Percentiles rank a stretch among this genome's conserved stretches.
These are phyloP conservation scores for Siniperca knerii DNA, from an alignment of 2,113 vertebrate species.

Conservation along the genomic window DNA sequence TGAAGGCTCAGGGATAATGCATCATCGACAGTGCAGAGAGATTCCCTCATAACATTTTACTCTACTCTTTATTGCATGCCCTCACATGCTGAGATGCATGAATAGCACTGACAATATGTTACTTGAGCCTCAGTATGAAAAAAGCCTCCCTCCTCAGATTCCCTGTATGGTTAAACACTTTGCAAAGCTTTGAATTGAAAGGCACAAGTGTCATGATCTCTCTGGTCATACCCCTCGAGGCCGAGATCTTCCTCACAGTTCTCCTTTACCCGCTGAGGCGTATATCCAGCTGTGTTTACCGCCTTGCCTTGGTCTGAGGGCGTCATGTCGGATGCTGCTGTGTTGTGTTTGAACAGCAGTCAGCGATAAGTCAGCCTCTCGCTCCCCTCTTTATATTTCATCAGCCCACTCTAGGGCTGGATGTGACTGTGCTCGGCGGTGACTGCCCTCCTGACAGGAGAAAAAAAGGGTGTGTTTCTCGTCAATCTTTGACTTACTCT, in stretches of 20 bases:
- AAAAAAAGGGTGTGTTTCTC: slow-evolving; percentile 56
- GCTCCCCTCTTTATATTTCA: slow-evolving; percentile 67
- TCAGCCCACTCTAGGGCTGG: slow-evolving; percentile 35
- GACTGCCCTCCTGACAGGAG: slow-evolving; percentile 23
- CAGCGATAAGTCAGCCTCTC: neutral
- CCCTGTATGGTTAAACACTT: slow-evolving; percentile 30
- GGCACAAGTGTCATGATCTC: neutral
- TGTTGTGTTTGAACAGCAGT: slow-evolving; percentile 56
- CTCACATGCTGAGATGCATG: slow-evolving; percentile 63
- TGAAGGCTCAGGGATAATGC: slow-evolving; percentile 73
- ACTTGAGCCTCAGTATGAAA: slow-evolving; percentile 64
- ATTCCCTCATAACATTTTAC: slow-evolving; percentile 49
- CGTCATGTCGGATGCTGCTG: slow-evolving; percentile 24
- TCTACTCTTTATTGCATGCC: slow-evolving; percentile 40
- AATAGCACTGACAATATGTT: slow-evolving; percentile 54
- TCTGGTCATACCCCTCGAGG: neutral
- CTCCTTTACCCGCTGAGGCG: neutral
- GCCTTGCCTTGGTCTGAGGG: slow-evolving; percentile 3
- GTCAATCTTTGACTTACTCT: slow-evolving; percentile 72
- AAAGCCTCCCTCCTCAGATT: slow-evolving; percentile 27
- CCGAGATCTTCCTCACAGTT: neutral
- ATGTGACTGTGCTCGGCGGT: slow-evolving; percentile 28
- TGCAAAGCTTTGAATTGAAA: slow-evolving; percentile 10
- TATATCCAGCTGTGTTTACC: neutral
- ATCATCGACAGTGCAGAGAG: slow-evolving; percentile 69